Percentiles rank a stretch among this genome's conserved stretches.
phyloP scores from a whole-genome alignment of 92 coral and sea anemone genomes.

The Zoanthus sansibaricus region DNA sequence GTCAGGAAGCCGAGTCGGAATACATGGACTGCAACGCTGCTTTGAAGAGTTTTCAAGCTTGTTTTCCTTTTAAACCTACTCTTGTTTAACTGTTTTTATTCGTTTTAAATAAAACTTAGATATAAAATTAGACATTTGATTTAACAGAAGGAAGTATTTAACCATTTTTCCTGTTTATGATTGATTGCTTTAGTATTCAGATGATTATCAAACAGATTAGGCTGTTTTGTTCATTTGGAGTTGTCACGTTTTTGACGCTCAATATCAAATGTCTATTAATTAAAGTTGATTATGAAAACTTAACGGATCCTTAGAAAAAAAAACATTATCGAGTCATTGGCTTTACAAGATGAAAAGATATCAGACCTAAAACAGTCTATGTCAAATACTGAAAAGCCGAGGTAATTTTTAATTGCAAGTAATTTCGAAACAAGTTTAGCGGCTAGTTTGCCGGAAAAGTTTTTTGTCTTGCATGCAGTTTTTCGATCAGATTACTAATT shows the following conservation, averaged over 20 bases:
- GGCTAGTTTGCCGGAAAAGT: not conserved
- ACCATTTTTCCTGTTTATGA: not conserved
- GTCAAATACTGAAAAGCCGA: too few relatives aligned
- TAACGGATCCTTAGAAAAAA: not conserved
- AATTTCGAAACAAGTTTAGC: not conserved
- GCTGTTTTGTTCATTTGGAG: not conserved
- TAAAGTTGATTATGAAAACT: not conserved
- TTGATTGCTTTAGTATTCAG: not conserved
- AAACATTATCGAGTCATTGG: not conserved
- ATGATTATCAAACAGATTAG: not conserved
- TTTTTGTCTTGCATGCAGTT: too few relatives aligned
- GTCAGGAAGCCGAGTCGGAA: too few relatives aligned
- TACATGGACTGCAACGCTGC: not conserved
- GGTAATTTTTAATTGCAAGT: not conserved
- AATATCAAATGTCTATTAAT: not conserved
- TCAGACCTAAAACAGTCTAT: not conserved
- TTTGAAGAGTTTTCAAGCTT: not conserved
- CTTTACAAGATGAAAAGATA: not conserved
- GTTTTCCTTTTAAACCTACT: not conserved
- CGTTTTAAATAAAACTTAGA: not conserved
- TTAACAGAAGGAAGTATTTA: not conserved
- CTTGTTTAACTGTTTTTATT: not conserved
- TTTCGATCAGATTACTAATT: too few relatives aligned
- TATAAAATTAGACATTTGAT: not conserved
- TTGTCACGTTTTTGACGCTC: slow-evolving; percentile 5